phyloP scores from a whole-genome alignment of 2,888 invertebrate species.

The Lutraria lutraria region DNA sequence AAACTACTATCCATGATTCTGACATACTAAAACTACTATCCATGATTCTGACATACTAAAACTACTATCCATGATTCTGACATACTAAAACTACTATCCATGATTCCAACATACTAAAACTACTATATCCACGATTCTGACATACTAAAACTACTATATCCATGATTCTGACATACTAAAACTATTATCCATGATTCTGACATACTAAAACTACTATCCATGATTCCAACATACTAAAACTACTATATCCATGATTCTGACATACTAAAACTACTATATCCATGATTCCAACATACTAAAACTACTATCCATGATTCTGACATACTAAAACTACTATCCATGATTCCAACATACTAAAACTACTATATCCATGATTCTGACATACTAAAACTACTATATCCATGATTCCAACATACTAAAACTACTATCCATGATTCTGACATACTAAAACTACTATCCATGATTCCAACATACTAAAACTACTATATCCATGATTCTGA shows the following conservation, averaged over 20 bases:
- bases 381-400: neutral
- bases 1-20: too few relatives aligned
- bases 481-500: neutral
- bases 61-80: neutral
- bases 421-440: neutral
- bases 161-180: neutral
- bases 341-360: neutral
- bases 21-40: neutral
- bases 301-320: neutral
- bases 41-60: neutral
- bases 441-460: neutral
- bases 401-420: neutral
- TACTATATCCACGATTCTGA: neutral
- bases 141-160: neutral
- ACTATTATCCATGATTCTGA: neutral
- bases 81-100: neutral
- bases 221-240: neutral
- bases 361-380: neutral
- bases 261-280: neutral
- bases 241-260: neutral
- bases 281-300: neutral
- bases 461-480: neutral
- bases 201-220: neutral
- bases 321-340: neutral
- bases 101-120: neutral